phyloP scores from a whole-genome alignment of 2,797 vertebrate genomes.

The Sparus aurata region DNA sequence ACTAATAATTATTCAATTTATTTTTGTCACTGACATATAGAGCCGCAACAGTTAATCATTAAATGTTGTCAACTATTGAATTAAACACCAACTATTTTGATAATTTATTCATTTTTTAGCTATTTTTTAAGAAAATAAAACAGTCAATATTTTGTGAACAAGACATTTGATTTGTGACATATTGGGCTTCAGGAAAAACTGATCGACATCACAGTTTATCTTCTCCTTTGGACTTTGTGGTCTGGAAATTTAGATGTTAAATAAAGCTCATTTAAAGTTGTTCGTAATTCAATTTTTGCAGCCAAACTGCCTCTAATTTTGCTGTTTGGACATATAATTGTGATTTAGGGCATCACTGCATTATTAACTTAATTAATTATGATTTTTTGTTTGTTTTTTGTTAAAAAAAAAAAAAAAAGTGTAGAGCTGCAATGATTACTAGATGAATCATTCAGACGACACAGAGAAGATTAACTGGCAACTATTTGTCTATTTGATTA shows the following conservation, averaged over 20 bases:
- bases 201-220: not conserved
- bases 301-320: not conserved
- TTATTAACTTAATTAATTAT: conserved; percentile 17
- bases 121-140: too few relatives aligned
- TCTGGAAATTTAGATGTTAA: not conserved
- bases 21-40: not conserved
- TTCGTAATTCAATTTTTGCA: not conserved
- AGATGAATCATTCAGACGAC: too few relatives aligned
- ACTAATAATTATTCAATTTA: not conserved
- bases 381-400: not conserved
- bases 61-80: too few relatives aligned
- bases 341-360: not conserved
- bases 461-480: too few relatives aligned
- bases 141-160: too few relatives aligned
- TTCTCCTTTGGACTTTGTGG: not conserved
- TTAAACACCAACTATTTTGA: too few relatives aligned
- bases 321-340: not conserved
- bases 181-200: too few relatives aligned
- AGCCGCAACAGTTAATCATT: too few relatives aligned
- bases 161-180: too few relatives aligned
- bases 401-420: conserved; percentile 11
- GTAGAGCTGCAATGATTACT: too few relatives aligned
- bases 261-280: not conserved
- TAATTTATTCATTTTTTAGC: too few relatives aligned
- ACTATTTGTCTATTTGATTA: too few relatives aligned